phyloP scores from a whole-genome alignment of 2,113 vertebrate species.

The Lophius piscatorius region DNA sequence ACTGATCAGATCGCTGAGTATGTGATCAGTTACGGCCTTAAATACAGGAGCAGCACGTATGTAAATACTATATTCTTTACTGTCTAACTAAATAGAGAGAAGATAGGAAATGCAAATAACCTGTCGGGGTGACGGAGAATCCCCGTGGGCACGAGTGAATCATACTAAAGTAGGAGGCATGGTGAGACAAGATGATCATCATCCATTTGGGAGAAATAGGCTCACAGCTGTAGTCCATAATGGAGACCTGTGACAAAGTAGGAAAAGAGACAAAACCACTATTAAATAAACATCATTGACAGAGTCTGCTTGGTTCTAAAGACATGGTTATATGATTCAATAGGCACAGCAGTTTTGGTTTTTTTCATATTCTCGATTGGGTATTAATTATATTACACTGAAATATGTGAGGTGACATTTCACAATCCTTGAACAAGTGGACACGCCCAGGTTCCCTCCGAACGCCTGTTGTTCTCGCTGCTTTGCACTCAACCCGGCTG shows the following conservation, averaged over 20 bases:
- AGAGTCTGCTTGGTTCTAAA: too few relatives aligned
- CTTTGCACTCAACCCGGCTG: too few relatives aligned
- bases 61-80: not conserved
- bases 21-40: not conserved
- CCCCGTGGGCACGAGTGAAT: conserved; percentile 1
- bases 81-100: not conserved
- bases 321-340: too few relatives aligned
- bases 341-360: not conserved
- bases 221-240: conserved; percentile 30
- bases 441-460: too few relatives aligned
- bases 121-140: conserved; percentile 28
- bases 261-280: not conserved
- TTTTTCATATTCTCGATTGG: not conserved
- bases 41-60: not conserved
- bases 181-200: conserved; percentile 39
- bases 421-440: too few relatives aligned
- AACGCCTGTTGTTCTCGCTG: too few relatives aligned
- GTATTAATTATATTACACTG: not conserved
- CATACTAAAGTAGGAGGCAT: too few relatives aligned
- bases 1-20: too few relatives aligned
- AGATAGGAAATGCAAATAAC: conserved; percentile 40
- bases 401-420: too few relatives aligned
- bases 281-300: not conserved
- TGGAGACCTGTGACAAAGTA: conserved; percentile 45
- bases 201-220: conserved; percentile 51